phyloP scores from a whole-genome alignment of 2,888 invertebrate genomes.

The Notocelia uddmanniana region DNA sequence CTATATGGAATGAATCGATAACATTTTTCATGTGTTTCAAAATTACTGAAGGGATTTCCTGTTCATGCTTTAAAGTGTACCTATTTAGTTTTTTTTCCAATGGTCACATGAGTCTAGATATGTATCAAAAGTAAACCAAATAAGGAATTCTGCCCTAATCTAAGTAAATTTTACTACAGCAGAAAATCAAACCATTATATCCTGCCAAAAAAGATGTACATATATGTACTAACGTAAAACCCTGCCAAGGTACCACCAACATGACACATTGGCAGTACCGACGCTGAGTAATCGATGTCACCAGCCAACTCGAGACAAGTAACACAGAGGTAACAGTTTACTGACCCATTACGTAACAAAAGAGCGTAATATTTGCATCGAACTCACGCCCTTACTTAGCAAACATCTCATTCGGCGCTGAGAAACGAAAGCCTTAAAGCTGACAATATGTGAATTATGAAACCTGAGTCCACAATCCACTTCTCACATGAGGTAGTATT shows the following conservation, averaged over 20 bases:
- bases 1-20: neutral
- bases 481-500: neutral
- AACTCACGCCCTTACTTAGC: constrained; percentile 43
- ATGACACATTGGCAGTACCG: constrained; percentile 1
- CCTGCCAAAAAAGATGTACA: too few species aligned
- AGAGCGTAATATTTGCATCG: constrained; percentile 38
- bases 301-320: neutral
- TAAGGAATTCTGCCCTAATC: too few species aligned
- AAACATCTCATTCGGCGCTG: constrained; percentile 54
- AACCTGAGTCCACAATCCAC: constrained; percentile 15
- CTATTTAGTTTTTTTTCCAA: too few species aligned
- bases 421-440: constrained; percentile 52
- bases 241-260: neutral
- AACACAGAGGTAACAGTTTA: constrained; percentile 28
- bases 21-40: neutral
- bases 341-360: constrained; percentile 38
- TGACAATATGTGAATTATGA: constrained; percentile 35
- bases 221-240: too few species aligned
- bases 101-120: too few species aligned
- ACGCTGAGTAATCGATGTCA: constrained; percentile 12
- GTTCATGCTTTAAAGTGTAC: too few species aligned
- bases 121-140: too few species aligned
- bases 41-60: too few species aligned
- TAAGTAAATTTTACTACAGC: too few species aligned
- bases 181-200: neutral